Base-by-base conservation (phyloP, 2,113 vertebrate genomes). In the Ramphastos sulfuratus region DNA sequence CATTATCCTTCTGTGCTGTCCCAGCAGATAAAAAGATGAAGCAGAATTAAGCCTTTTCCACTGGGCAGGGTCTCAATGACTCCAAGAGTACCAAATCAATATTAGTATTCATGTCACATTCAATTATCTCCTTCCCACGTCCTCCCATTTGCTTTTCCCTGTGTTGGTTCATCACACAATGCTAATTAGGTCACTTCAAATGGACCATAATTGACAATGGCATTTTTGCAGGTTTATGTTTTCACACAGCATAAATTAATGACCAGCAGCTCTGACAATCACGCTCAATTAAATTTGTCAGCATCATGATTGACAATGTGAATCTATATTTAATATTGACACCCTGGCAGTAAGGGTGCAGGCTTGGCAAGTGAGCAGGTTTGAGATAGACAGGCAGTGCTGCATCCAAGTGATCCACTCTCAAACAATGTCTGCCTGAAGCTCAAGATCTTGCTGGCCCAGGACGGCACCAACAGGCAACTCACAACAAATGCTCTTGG, bases 141-240 rank as follows among this genome's bases (percentile, higher is more conserved):
- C 93, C 97, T 94, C 95, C 94, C 92, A 80, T 98, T 98, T 97
- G 96, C 93, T 96, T 96, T 95, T 85, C 79, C 97, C 95, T 97
- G 97, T 97, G 90, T 97, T 97, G 96, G 89, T 98, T 98, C 96
- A 97, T 97, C 97, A 97, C 96, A 97, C 98, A 97, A 93, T 97
- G 94, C 96, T 99, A 99, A 99, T 98, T 98, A 98, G 98, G 96
- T 98, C 98, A 97, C 93, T 93, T 98, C 95, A 96, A 94, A 95
- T 95, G 93, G 70, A 66, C 89, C 80, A 58, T 98, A 97, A 99
- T 98, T 98, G 97, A 97, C 97, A 96, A 75, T 98, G 98, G 97
- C 98, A 98, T 91, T 97, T 94, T 97, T 97, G 96, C 96, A 97
- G 97, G 94, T 97, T 97, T 94, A 95, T 94, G 96, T 98, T 98